Base-by-base conservation (phyloP, 2,113 vertebrate genomes). In the Panurus biarmicus region DNA sequence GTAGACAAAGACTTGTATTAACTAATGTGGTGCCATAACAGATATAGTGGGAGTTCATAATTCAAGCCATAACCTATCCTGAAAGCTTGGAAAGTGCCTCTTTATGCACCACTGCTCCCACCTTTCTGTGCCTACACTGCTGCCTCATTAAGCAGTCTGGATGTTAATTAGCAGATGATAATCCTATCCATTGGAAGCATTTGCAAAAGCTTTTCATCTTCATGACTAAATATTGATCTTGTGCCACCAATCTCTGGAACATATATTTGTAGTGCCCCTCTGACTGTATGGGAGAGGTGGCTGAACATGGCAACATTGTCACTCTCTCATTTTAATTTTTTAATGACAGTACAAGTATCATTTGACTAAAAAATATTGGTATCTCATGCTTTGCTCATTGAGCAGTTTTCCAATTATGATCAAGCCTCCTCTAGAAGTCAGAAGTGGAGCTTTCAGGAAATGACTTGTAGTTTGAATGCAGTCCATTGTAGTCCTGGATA, bases 1-100 rank as follows among this genome's bases (percentile, higher is more conserved):
- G 75, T 98, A 98, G 98, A 98, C 98, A 98, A 98, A 98, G 97
- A 97, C 89, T 92, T 69, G 20, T 79, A 36, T 99, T 99, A 99
- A 99, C 98, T 98, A 98, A 96, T 98, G 74, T 35, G 83, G 87
- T 97, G 85, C 96, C 90, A 83, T 92, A 89, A 85, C 26, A 15
- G 61, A 66, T 61, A 70, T 7, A 56, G 66, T 18, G 35, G 73
- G 73, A 95, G 67, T 38, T 86, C 45, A 80, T 60, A 56, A 87
- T 89, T 94, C 67, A 56, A 81, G 57, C 35, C 7, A 33, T 82
- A 76, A 73, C 69, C 54, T 67, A 60, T 54, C 24, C 87, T 35
- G 58, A 94, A 80, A 72, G 45, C 36, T 87, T 78, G 50, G 40
- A 62, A 87, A 71, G 36, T n/a, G 45, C 50, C 26, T 75, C 50